phyloP scores from a whole-genome alignment of 2,888 invertebrate genomes.

The Hirtodrosophila duncani region DNA sequence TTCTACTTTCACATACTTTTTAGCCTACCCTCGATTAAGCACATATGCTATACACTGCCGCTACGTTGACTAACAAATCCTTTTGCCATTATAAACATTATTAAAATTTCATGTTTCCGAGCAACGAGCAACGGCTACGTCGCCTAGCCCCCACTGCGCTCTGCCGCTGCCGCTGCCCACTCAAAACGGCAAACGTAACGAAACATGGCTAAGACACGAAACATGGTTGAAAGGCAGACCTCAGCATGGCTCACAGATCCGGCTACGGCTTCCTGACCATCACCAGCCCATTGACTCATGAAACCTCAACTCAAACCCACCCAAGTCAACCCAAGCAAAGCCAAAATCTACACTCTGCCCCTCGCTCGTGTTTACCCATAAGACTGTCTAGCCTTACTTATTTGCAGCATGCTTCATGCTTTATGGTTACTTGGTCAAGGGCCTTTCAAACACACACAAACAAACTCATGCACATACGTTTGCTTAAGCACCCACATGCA shows the following conservation, averaged over 20 bases:
- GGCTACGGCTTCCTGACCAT: too few species aligned
- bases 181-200: slow-evolving; percentile 64
- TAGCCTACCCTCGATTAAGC: slow-evolving; percentile 16
- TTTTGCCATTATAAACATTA: slow-evolving; percentile 74
- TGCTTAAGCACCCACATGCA: slow-evolving; percentile 37
- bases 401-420: slow-evolving; percentile 70
- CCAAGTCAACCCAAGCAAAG: too few species aligned
- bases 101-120: slow-evolving; percentile 72
- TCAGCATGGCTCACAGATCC: slow-evolving; percentile 31
- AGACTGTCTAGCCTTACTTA: slow-evolving; percentile 68
- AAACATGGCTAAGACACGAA: slow-evolving; percentile 63
- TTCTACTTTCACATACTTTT: background rate
- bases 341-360: background rate
- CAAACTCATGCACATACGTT: slow-evolving; percentile 23
- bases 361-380: slow-evolving; percentile 31
- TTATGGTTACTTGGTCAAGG: slow-evolving; percentile 74
- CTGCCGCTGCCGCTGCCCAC: slow-evolving; percentile 33
- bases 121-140: slow-evolving; percentile 43
- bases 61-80: slow-evolving; percentile 68
- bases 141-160: background rate
- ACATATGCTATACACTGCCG: slow-evolving; percentile 50
- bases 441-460: slow-evolving; percentile 54
- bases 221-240: slow-evolving; percentile 22
- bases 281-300: too few species aligned
- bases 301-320: too few species aligned